Percentiles rank a stretch among this genome's conserved stretches.
phyloP scores from a whole-genome alignment of 2,113 vertebrate genomes.

The Takifugu bimaculatus region DNA sequence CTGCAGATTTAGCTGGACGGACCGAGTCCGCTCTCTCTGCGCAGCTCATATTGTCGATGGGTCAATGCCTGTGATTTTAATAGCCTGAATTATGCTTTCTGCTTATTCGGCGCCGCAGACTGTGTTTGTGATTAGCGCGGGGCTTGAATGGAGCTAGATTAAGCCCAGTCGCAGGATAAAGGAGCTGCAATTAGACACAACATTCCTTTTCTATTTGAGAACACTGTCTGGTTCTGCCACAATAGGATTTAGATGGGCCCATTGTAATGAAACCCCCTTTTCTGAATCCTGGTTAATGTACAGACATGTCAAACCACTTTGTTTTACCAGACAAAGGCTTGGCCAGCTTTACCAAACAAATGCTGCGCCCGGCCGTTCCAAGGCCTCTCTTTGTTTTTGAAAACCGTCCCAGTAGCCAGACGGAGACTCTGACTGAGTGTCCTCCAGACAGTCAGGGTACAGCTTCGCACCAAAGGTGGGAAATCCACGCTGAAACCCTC shows the following conservation, averaged over 20 bases:
- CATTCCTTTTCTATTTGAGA: constrained; percentile 58
- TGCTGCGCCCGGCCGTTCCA: constrained; percentile 52
- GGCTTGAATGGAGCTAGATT: constrained; percentile 79
- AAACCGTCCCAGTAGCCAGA: constrained; percentile 51
- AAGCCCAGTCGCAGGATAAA: constrained; percentile 73
- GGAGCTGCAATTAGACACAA: constrained; percentile 79
- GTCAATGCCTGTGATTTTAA: constrained; percentile 62
- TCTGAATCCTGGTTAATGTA: constrained; percentile 66
- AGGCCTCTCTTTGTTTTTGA: constrained; percentile 45
- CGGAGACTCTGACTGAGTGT: constrained; percentile 37
- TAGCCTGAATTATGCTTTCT: constrained; percentile 64
- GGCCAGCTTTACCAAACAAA: constrained; percentile 51
- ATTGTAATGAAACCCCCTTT: constrained; percentile 68
- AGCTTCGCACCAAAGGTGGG: constrained; percentile 38
- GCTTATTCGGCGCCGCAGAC: constrained; percentile 52
- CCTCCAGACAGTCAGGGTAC: constrained; percentile 33
- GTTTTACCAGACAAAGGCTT: constrained; percentile 66
- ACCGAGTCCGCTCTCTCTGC: constrained; percentile 17
- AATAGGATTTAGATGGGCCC: constrained; percentile 67
- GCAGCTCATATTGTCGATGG: constrained; percentile 38
- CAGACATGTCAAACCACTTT: constrained; percentile 61
- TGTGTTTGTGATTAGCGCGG: constrained; percentile 62
- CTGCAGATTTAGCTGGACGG: constrained; percentile 13
- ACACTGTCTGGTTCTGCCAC: constrained; percentile 57
- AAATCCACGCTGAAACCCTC: constrained; percentile 15